Base-by-base conservation (phyloP, 2,888 invertebrate species). In the Pseudanteris insignis region DNA sequence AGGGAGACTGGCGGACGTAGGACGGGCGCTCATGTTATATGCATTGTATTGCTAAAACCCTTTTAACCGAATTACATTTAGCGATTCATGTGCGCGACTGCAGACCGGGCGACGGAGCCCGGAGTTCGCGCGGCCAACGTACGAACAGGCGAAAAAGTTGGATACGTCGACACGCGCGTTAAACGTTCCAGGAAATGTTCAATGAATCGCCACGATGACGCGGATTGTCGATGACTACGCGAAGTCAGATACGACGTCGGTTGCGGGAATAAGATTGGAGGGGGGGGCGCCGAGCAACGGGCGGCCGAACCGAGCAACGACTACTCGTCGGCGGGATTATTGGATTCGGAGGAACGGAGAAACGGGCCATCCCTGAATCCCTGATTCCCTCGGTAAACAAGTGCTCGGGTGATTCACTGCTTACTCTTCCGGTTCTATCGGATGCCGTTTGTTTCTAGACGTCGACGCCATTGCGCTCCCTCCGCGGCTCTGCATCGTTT, bases 21-120 rank as follows among this genome's bases (percentile, higher is more conserved):
- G 8, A 9, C 9, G 26, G 12, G 4, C 4, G 72, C 77, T 78
- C 78, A 78, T 78, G 78, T 78, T 78, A 77, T 78, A 78, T 77
- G 77, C 78, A 78, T 78, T 78, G 77, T 78, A 78, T 78, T 77
- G 75, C 78, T 77, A 78, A 78, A 78, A 78, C 78, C 78, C 77
- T 78, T 78, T 78, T 77, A 78, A 77, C 78, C 74, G 76, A 78
- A 78, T 77, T 78, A 78, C 78, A 78, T 78, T 77, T 77, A 77
- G 77, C 73, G 74, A 78, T 78, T 78, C 77, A 67, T 74, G 70
- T 6, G n/a, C 75, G 69, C 70, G 70, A 70, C 63, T 70, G 71
- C 66, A 66, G 68, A 66, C 65, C 67, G 65, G 64, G 64, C 60
- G 63, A 61, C 58, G 51, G 63, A 59, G 63, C 58, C n/a, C n/a